phyloP scores from a whole-genome alignment of 2,113 vertebrate genomes.

The Microcebus jonahi region DNA sequence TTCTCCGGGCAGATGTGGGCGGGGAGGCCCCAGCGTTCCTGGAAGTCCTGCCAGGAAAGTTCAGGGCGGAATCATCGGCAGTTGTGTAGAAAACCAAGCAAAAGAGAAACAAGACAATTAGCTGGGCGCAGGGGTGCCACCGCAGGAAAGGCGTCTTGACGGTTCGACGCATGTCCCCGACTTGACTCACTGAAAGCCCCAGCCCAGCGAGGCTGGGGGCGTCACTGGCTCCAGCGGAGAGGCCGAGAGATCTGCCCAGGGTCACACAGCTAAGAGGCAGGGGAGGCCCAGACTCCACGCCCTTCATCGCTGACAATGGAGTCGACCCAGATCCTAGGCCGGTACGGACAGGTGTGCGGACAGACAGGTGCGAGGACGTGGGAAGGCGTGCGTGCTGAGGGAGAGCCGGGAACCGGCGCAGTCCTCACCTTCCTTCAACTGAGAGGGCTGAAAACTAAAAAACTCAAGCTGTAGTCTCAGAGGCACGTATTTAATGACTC shows the following conservation, averaged over 20 bases:
- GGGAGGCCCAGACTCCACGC: no score
- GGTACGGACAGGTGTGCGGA: rapidly evolving
- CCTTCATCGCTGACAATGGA: no score
- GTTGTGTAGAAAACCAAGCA: neutral
- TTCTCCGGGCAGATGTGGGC: neutral
- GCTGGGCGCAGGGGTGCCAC: rapidly evolving
- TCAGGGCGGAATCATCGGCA: neutral
- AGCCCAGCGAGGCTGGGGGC: no score
- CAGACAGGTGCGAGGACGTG: neutral
- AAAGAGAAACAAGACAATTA: neutral
- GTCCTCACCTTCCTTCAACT: neutral
- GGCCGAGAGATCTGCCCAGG: neutral
- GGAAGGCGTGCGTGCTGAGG: rapidly evolving
- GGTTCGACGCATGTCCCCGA: neutral
- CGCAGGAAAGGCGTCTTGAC: rapidly evolving
- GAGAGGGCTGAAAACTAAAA: neutral
- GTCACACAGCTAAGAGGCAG: neutral
- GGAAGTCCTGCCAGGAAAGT: neutral
- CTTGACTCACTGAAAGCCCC: neutral
- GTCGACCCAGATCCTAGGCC: neutral
- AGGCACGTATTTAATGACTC: neutral
- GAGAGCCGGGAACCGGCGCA: neutral
- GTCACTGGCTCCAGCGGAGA: neutral
- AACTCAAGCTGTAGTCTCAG: no score
- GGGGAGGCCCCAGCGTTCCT: rapidly evolving